A percentile compares a stretch with the other conserved stretches of the same genome.
These are phyloP conservation scores for Gryllus longicercus DNA, from an alignment of 2,888 invertebrate genomes.

Conservation along the genomic window DNA sequence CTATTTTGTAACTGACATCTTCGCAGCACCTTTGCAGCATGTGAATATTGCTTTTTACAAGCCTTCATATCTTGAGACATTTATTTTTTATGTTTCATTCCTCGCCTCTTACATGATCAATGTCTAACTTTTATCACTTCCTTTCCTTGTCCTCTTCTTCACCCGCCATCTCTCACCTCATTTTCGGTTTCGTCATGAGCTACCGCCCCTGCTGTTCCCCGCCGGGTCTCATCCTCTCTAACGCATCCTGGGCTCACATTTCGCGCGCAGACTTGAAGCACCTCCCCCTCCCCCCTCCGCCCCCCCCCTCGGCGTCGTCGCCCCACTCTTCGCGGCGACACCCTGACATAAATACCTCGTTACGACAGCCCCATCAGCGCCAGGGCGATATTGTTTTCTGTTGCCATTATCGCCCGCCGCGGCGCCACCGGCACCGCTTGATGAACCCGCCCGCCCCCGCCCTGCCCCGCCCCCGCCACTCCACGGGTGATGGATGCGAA, in stretches of 20 bases:
- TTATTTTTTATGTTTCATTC: too few relatives aligned
- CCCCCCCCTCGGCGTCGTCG: neutral
- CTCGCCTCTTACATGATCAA: too few relatives aligned
- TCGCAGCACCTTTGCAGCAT: too few relatives aligned
- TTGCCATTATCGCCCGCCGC: neutral
- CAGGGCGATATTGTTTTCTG: slow-evolving; percentile 3
- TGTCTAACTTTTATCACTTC: too few relatives aligned
- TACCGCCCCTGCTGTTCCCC: too few relatives aligned
- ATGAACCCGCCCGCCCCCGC: neutral
- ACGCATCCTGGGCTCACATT: neutral
- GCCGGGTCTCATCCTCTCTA: neutral
- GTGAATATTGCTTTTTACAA: too few relatives aligned
- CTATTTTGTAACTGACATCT: too few relatives aligned
- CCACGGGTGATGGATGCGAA: neutral
- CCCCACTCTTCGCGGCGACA: neutral
- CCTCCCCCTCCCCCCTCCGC: neutral
- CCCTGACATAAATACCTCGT: slow-evolving; percentile 1
- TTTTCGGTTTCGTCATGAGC: too few relatives aligned
- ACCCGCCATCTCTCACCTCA: too few relatives aligned
- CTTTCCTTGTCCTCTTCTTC: too few relatives aligned
- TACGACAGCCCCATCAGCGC: slow-evolving; percentile 2
- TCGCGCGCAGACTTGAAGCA: too few relatives aligned
- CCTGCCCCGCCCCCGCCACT: neutral
- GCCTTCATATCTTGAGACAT: too few relatives aligned
- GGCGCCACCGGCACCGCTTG: neutral